A percentile compares a stretch with the other conserved stretches of the same genome.
Conservation (phyloP, 2,888 invertebrate genomes). For the Platynereis dumerilii region DNA sequence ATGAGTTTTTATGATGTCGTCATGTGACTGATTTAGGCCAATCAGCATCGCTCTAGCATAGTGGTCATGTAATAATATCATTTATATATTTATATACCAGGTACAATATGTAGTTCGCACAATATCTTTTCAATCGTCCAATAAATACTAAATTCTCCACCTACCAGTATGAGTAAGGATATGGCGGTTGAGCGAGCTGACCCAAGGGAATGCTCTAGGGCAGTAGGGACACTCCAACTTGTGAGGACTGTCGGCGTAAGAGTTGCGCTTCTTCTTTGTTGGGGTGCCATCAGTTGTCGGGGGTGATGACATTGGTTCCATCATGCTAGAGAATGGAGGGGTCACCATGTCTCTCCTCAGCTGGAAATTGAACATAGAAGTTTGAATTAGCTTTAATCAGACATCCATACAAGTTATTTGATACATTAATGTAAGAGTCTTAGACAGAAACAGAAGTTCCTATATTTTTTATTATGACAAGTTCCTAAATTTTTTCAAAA, state of each 20-base stretch:
- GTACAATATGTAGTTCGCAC: no score
- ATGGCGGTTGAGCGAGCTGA: slow-evolving; percentile 91
- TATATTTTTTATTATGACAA: no score
- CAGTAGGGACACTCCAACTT: slow-evolving; percentile 91
- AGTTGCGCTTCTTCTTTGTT: slow-evolving; percentile 82
- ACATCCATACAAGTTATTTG: background rate
- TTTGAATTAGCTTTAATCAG: background rate
- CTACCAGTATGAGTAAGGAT: slow-evolving; percentile 88
- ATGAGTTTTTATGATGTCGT: no score
- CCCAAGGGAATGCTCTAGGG: slow-evolving; percentile 94
- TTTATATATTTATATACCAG: no score
- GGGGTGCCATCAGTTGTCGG: slow-evolving; percentile 5
- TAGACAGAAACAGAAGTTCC: background rate
- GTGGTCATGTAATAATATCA: no score
- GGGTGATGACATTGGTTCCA: background rate
- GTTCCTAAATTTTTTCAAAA: no score
- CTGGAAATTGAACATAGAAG: background rate
- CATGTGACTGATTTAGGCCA: no score
- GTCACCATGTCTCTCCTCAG: background rate
- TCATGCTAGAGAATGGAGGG: background rate
- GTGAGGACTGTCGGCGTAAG: slow-evolving; percentile 93
- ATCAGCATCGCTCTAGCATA: no score
- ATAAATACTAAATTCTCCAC: no score
- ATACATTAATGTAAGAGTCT: background rate
- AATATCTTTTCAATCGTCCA: no score